These are phyloP conservation scores for Pteromalus puparum DNA, from an alignment of 1,140 invertebrate species.

Conservation along the genomic window DNA sequence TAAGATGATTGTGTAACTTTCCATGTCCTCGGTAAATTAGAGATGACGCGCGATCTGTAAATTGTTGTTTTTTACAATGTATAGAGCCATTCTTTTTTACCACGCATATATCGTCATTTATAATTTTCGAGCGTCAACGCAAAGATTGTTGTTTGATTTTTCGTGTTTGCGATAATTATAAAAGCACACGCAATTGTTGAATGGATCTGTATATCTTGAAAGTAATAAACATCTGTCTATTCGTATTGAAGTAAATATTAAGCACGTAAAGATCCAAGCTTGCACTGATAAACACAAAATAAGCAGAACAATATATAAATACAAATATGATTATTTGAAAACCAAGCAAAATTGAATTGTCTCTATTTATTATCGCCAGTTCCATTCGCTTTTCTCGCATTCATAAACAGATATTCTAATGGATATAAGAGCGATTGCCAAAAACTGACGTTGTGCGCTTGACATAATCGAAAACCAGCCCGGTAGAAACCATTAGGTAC, in stretches of 20 bases:
- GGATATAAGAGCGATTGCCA: conserved; percentile 56
- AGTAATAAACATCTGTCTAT: conserved; percentile 38
- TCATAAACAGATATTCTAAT: conserved; percentile 50
- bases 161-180: neutral
- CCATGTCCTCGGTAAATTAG: too few relatives aligned
- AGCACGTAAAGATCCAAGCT: conserved; percentile 38
- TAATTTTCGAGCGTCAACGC: neutral
- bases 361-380: conserved; percentile 45
- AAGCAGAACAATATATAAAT: conserved; percentile 25
- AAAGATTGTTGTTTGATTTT: neutral
- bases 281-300: conserved; percentile 38
- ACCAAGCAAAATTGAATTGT: conserved; percentile 20
- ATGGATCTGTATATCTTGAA: conserved; percentile 4
- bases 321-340: conserved; percentile 35
- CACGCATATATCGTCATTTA: neutral
- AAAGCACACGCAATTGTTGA: conserved; percentile 10
- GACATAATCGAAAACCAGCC: conserved; percentile 74
- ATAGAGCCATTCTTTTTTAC: neutral
- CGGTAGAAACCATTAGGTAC: conserved; percentile 74
- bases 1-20: neutral
- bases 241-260: conserved; percentile 27
- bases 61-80: neutral
- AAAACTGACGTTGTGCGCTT: conserved; percentile 67
- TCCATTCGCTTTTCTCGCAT: conserved; percentile 44
- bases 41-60: neutral